These are phyloP conservation scores for Dreissena rostriformis DNA, from an alignment of 1,140 invertebrate genomes.

Conservation along the genomic window DNA sequence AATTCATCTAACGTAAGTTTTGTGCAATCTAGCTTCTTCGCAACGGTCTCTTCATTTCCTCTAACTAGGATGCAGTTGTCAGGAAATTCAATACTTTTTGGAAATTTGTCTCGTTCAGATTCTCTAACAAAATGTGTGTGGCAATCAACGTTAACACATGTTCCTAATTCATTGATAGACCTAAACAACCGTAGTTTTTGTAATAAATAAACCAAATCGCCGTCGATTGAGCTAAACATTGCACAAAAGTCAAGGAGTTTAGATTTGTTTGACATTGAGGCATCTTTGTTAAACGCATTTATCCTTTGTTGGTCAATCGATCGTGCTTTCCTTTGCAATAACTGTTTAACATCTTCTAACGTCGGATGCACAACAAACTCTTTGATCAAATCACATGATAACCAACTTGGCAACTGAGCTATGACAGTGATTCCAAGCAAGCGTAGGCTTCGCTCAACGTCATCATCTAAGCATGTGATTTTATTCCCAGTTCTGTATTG, in stretches of 20 bases:
- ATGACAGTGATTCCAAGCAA: neutral
- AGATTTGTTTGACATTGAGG: neutral
- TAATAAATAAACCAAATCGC: too few species aligned
- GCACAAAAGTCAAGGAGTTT: neutral
- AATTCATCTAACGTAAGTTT: neutral
- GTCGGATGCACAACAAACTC: neutral
- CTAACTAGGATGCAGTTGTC: neutral
- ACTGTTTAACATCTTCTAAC: neutral
- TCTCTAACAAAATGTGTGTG: neutral
- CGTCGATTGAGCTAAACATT: neutral
- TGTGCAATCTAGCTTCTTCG: neutral
- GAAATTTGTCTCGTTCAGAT: neutral
- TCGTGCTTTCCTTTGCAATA: neutral
- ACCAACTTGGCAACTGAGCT: neutral
- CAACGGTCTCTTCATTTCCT: neutral
- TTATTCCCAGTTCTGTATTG: too few species aligned
- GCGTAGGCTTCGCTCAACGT: too few species aligned
- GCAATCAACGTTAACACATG: neutral
- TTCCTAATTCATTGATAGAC: neutral
- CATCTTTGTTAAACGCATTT: neutral
- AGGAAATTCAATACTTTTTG: neutral
- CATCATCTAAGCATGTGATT: too few species aligned
- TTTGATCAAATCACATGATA: neutral
- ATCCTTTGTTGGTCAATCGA: neutral
- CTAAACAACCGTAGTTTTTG: too few species aligned